phyloP scores from a whole-genome alignment of 2,888 invertebrate species.

The Drosophila tanythrix region DNA sequence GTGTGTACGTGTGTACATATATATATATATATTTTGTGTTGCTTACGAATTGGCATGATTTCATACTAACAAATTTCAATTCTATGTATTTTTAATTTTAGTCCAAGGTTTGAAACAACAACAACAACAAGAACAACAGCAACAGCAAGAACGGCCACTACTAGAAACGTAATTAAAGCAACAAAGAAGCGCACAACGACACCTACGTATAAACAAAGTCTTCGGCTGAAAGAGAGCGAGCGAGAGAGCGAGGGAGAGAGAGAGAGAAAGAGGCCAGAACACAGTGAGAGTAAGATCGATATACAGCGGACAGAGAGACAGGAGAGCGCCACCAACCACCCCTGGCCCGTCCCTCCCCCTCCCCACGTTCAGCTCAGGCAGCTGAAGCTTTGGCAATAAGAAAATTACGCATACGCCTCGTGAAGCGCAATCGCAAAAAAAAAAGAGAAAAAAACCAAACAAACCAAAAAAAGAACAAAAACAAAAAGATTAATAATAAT shows the following conservation, averaged over 20 bases:
- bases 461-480: conserved; percentile 22
- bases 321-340: background rate
- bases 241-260: conserved; percentile 1
- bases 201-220: conserved; percentile 57
- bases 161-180: conserved; percentile 65
- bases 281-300: conserved; percentile 27
- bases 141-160: conserved; percentile 34
- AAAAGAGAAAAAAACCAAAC: conserved; percentile 21
- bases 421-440: conserved; percentile 55
- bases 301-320: conserved; percentile 14
- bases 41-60: conserved; percentile 74
- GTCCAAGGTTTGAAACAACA: conserved; percentile 83
- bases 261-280: conserved; percentile 4
- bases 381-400: conserved; percentile 59
- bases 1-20: conserved; percentile 20
- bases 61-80: conserved; percentile 75
- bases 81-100: conserved; percentile 82
- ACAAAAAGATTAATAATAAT: conserved; percentile 41
- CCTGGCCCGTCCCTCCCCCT: background rate
- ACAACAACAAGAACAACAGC: conserved; percentile 26
- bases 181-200: conserved; percentile 53
- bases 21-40: conserved; percentile 27
- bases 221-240: conserved; percentile 27
- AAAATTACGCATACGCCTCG: conserved; percentile 74
- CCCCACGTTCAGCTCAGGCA: conserved; percentile 7